Evolutionary conservation across 1,140 invertebrate genomes (phyloP).

Genomic region (Heliconius melpomene): DNA sequence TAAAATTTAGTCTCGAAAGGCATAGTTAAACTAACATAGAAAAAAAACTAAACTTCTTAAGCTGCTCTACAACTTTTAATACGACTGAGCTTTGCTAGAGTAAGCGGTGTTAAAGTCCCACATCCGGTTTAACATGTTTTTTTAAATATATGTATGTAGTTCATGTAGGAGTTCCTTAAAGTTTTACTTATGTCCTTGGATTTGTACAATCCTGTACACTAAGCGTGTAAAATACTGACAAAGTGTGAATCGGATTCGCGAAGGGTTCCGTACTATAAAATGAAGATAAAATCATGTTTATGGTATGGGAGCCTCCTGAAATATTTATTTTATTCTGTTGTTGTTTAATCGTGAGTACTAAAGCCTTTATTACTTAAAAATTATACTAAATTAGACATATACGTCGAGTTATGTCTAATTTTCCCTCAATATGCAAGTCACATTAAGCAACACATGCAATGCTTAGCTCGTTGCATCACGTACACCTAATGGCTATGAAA

Average conservation of each 20-base stretch:
- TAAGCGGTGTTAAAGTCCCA: conserved; percentile 34
- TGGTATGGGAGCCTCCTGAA: no score
- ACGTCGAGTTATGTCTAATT: background rate
- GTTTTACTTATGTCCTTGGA: background rate
- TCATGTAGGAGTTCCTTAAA: background rate
- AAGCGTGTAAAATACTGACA: background rate
- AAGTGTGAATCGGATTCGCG: no score
- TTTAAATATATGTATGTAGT: conserved; percentile 22
- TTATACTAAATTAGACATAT: background rate
- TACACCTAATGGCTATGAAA: conserved; percentile 5
- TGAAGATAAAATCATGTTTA: no score
- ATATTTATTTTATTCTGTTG: no score
- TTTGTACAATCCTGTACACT: background rate
- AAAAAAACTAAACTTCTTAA: background rate
- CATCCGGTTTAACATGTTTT: conserved; percentile 29
- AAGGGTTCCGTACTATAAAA: no score
- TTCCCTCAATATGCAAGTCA: background rate
- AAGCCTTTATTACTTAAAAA: no score
- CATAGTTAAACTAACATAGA: background rate
- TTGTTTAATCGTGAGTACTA: no score
- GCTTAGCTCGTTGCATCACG: background rate
- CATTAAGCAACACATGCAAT: conserved; percentile 10
- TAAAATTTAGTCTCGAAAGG: background rate
- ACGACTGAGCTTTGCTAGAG: conserved; percentile 23
- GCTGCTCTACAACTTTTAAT: conserved; percentile 17